A percentile compares a stretch with the other conserved stretches of the same genome.
Evolutionary conservation across 2,113 vertebrate genomes (phyloP).

Genomic region (Osmerus eperlanus): DNA sequence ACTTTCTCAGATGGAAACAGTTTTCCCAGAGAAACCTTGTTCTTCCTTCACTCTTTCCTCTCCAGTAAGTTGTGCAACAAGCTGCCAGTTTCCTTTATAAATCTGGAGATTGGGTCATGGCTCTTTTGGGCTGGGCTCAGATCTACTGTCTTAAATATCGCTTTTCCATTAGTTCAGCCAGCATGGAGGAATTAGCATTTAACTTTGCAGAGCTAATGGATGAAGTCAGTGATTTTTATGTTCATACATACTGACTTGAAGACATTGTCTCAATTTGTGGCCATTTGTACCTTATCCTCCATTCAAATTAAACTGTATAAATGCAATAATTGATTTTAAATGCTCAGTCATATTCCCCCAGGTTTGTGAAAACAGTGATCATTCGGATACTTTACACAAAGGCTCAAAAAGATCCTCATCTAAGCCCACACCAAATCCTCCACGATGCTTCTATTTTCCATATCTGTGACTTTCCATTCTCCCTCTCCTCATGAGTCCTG

Average conservation of each 20-base stretch:
- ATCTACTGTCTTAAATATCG: constrained; percentile 28
- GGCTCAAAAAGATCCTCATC: no score
- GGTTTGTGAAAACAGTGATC: not conserved
- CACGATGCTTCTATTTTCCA: constrained; percentile 18
- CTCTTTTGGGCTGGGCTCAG: constrained; percentile 31
- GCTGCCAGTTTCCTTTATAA: constrained; percentile 47
- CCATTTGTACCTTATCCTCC: not conserved
- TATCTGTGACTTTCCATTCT: constrained; percentile 42
- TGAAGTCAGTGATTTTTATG: not conserved
- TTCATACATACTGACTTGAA: no score
- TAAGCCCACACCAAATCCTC: no score
- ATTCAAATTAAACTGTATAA: not conserved
- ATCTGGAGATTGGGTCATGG: constrained; percentile 53
- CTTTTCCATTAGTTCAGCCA: constrained; percentile 36
- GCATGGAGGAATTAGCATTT: constrained; percentile 13
- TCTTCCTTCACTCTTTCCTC: constrained; percentile 24
- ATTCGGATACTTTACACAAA: not conserved
- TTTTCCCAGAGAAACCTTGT: constrained; percentile 26
- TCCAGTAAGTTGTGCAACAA: constrained; percentile 39
- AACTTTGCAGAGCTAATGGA: not conserved
- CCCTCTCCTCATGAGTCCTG: constrained; percentile 19
- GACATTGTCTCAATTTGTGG: no score
- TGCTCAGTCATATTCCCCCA: not conserved
- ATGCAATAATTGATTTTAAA: not conserved
- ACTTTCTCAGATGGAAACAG: constrained; percentile 45